Evolutionary conservation across 2,113 vertebrate species (phyloP).

Genomic region (Cyrtonyx montezumae): DNA sequence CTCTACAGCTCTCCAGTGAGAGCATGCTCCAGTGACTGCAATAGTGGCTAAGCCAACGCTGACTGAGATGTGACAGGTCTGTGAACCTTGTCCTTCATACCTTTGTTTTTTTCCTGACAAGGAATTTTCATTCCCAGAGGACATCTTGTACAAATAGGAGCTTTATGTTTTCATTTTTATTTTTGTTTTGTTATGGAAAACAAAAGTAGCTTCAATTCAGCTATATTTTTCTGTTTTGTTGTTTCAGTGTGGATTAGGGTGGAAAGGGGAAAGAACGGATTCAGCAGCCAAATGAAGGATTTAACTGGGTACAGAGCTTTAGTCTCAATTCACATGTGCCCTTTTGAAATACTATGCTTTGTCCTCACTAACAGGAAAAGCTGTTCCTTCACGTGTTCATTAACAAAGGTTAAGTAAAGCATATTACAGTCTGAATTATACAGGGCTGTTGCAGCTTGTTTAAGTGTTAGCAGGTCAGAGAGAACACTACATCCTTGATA

Average conservation of each 20-base stretch:
- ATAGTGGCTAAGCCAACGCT: background rate
- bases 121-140: background rate
- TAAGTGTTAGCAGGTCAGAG: conserved; percentile 56
- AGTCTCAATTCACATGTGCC: conserved; percentile 34
- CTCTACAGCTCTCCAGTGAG: background rate
- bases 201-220: background rate
- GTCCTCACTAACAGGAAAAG: conserved; percentile 51
- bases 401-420: conserved; percentile 69
- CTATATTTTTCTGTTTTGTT: background rate
- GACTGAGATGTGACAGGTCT: background rate
- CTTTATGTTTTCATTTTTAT: background rate
- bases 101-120: background rate
- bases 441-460: conserved; percentile 31
- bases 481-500: conserved; percentile 28
- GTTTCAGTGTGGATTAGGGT: background rate
- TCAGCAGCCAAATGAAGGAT: conserved; percentile 21
- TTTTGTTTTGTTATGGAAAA: background rate
- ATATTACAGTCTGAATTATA: conserved; percentile 56
- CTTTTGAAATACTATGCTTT: conserved; percentile 60
- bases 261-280: background rate
- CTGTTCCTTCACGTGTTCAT: conserved; percentile 50
- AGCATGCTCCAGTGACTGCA: background rate
- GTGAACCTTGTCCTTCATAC: background rate
- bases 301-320: conserved; percentile 26
- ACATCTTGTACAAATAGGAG: background rate